Evolutionary conservation across 2,113 vertebrate species (phyloP).

Genomic region (Pongo pygmaeus): DNA sequence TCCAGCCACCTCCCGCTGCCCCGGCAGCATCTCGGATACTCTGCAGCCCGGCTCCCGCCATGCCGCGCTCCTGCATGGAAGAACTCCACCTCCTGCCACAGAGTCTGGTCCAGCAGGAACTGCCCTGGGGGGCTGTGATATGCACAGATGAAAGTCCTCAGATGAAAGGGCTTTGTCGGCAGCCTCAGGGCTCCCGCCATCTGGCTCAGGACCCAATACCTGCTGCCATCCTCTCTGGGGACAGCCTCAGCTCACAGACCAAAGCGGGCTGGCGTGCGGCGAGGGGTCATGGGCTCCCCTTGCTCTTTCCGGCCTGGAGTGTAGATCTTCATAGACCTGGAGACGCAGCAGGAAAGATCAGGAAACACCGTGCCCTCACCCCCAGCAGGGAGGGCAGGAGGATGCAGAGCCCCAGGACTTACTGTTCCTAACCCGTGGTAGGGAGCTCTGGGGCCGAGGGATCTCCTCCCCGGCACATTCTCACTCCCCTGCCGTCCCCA

Average conservation of each 20-base stretch:
- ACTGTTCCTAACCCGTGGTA: neutral
- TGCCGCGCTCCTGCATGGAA: neutral
- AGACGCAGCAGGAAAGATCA: constrained; percentile 48
- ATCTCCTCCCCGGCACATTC: neutral
- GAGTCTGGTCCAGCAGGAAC: neutral
- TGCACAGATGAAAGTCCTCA: neutral
- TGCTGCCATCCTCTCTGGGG: neutral
- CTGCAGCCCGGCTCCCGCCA: neutral
- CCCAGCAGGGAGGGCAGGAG: neutral
- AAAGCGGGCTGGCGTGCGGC: constrained; percentile 94
- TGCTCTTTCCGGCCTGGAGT: constrained; percentile 96
- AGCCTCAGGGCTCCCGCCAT: neutral
- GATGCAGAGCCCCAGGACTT: neutral
- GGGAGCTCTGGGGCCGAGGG: neutral
- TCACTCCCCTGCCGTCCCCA: neutral
- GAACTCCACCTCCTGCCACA: neutral
- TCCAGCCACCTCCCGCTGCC: constrained; percentile 21
- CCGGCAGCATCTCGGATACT: neutral
- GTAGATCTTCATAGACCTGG: constrained; percentile 94
- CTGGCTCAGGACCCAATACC: neutral
- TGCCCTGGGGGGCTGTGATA: neutral
- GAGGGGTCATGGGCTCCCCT: constrained; percentile 93
- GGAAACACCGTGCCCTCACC: neutral
- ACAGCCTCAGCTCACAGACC: constrained; percentile 86
- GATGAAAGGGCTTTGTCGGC: neutral